Evolutionary conservation across 1,140 invertebrate genomes (phyloP).

Genomic region (Leptoteleia sp.): DNA sequence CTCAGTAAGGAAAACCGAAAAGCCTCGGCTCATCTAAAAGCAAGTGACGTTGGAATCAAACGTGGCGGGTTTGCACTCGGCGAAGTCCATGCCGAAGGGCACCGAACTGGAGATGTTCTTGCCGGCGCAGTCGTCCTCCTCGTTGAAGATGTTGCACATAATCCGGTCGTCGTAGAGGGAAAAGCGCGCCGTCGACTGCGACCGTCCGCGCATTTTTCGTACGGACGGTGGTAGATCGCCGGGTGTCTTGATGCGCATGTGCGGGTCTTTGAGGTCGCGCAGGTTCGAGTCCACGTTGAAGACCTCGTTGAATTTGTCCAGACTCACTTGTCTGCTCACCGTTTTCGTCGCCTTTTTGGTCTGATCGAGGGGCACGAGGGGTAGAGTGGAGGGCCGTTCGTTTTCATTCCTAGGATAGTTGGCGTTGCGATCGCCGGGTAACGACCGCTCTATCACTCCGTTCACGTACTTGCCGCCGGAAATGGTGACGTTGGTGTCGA

Average conservation of each 20-base stretch:
- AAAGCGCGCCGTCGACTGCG: constrained; percentile 83
- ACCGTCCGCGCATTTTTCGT: constrained; percentile 83
- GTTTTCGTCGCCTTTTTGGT: constrained; percentile 55
- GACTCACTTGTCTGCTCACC: constrained; percentile 72
- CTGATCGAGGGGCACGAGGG: constrained; percentile 67
- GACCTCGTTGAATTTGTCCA: constrained; percentile 87
- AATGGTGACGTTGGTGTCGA: constrained; percentile 75
- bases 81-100: constrained; percentile 77
- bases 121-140: constrained; percentile 69
- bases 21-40: constrained; percentile 61
- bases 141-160: constrained; percentile 84
- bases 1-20: too few species aligned
- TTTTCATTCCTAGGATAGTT: constrained; percentile 55
- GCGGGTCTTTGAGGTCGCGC: constrained; percentile 86
- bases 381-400: constrained; percentile 74
- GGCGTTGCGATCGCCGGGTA: constrained; percentile 63
- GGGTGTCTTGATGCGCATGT: constrained; percentile 89
- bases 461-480: constrained; percentile 74
- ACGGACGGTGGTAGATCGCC: constrained; percentile 89
- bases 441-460: constrained; percentile 66
- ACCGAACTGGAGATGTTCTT: constrained; percentile 75
- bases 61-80: constrained; percentile 74
- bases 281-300: constrained; percentile 82
- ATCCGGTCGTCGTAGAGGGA: constrained; percentile 93
- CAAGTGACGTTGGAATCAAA: constrained; percentile 75